A percentile compares a stretch with the other conserved stretches of the same genome.
These are phyloP conservation scores for Microctonus brassicae DNA, from an alignment of 2,888 invertebrate genomes.

Conservation along the genomic window DNA sequence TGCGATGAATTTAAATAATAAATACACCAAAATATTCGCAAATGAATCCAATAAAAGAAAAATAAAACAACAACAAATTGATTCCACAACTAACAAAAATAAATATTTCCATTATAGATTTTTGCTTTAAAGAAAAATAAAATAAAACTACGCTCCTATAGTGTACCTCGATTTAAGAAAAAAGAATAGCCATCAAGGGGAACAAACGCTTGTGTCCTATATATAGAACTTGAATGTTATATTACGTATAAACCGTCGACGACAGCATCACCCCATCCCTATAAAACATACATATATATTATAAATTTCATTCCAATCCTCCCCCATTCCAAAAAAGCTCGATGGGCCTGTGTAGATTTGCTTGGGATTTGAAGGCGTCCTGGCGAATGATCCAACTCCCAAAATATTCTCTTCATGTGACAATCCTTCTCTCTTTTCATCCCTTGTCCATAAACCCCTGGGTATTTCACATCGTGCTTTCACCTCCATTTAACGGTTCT, in stretches of 20 bases:
- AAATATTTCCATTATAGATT: neutral
- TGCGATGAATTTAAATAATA: neutral
- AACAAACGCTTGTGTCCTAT: neutral
- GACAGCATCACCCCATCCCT: neutral
- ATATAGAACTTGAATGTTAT: neutral
- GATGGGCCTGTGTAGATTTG: neutral
- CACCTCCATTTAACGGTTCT: conserved; percentile 21
- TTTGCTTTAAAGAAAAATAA: neutral
- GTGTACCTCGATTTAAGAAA: neutral
- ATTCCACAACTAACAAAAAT: neutral
- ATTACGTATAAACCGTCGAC: neutral
- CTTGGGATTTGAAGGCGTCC: neutral
- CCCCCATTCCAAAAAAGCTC: neutral
- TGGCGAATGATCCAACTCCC: neutral
- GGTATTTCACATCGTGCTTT: neutral
- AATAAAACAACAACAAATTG: neutral
- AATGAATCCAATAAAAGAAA: too few relatives aligned
- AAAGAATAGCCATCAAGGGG: too few relatives aligned
- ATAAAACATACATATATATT: too few relatives aligned
- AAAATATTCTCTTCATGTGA: neutral
- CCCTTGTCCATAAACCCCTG: too few relatives aligned
- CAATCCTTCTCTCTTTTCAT: neutral
- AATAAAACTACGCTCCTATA: neutral
- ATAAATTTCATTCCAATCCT: neutral
- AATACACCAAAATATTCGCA: too few relatives aligned